Conservation (phyloP, 1,140 invertebrate species). For the Nilaparvata lugens region DNA sequence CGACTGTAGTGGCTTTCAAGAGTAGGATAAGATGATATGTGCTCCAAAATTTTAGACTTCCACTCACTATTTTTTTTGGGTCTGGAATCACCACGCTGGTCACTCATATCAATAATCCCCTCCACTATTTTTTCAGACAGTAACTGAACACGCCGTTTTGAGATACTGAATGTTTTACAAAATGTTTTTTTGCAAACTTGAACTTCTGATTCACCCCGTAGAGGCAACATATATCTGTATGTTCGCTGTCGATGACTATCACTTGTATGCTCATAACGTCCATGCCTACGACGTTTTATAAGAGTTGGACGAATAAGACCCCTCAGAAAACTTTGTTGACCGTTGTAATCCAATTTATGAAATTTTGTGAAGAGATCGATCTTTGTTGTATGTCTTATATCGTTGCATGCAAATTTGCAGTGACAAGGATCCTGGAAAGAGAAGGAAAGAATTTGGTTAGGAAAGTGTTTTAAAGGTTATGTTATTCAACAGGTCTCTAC, state of each 20-base stretch:
- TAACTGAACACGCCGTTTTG: background rate
- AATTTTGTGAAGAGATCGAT: background rate
- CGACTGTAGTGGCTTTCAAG: background rate
- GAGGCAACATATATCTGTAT: background rate
- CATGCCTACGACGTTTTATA: constrained; percentile 2
- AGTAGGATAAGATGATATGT: background rate
- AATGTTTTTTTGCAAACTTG: constrained; percentile 3
- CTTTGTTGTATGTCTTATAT: background rate
- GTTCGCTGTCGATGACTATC: background rate
- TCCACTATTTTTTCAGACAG: background rate
- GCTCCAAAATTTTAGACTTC: background rate
- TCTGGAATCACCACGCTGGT: background rate
- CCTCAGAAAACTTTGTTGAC: background rate
- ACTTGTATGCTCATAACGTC: background rate
- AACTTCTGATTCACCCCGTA: constrained; percentile 1
- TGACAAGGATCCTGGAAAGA: background rate
- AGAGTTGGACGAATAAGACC: constrained; percentile 1
- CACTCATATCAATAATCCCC: background rate
- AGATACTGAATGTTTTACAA: background rate
- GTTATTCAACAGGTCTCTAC: background rate
- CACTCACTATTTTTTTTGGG: background rate
- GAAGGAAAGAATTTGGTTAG: background rate
- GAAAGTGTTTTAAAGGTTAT: background rate
- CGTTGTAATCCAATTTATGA: background rate
- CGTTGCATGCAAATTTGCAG: background rate